These are phyloP conservation scores for Brachionus rubens DNA, from an alignment of 1,140 invertebrate species.

Conservation along the genomic window DNA sequence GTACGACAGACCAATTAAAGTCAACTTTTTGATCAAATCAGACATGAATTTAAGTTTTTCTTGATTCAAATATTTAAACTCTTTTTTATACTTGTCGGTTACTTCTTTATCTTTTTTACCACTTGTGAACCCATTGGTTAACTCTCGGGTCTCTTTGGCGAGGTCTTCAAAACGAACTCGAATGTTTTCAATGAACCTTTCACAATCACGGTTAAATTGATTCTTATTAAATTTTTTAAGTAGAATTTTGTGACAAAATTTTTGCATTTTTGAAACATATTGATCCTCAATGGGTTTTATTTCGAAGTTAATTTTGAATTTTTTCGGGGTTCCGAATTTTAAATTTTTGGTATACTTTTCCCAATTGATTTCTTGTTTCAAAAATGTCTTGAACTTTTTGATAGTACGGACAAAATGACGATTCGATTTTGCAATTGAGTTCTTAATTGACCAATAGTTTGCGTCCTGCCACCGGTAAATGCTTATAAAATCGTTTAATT, in stretches of 20 bases:
- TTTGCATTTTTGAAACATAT: background rate
- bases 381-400: constrained; percentile 1
- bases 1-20: constrained; percentile 24
- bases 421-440: constrained; percentile 18
- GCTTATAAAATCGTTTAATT: constrained; percentile 4
- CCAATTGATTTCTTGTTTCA: background rate
- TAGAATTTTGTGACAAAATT: background rate
- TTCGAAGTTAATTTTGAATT: background rate
- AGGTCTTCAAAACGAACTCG: background rate
- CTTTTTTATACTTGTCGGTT: constrained; percentile 22
- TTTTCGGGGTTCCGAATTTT: background rate
- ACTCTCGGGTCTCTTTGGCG: background rate
- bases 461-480: constrained; percentile 42
- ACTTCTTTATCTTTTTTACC: constrained; percentile 24
- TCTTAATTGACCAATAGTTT: constrained; percentile 39
- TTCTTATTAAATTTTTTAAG: background rate
- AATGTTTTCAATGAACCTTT: background rate
- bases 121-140: background rate
- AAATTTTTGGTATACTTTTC: background rate
- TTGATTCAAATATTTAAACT: constrained; percentile 14
- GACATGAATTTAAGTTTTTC: constrained; percentile 27
- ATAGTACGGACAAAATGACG: background rate
- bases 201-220: background rate
- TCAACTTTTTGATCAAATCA: constrained; percentile 19
- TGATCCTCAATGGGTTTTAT: background rate